These are phyloP conservation scores for Pteropus alecto DNA, from an alignment of 2,113 vertebrate genomes.

Conservation along the genomic window DNA sequence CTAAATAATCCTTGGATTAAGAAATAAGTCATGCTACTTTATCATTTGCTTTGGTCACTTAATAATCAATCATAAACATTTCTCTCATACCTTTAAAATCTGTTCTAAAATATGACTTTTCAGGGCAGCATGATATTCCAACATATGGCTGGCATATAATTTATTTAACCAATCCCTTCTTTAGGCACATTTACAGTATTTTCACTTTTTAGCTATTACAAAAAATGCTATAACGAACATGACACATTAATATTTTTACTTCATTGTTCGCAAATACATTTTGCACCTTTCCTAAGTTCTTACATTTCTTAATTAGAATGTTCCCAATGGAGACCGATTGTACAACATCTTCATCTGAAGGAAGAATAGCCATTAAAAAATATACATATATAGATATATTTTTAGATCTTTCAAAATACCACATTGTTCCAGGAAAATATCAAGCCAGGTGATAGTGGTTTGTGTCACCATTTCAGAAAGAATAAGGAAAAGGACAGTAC, in stretches of 20 bases:
- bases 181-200: neutral
- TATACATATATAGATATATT: no score
- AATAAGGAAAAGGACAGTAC: neutral
- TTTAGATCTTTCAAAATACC: neutral
- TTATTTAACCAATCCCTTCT: neutral
- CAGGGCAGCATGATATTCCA: neutral
- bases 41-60: neutral
- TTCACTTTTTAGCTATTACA: neutral
- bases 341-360: neutral
- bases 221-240: neutral
- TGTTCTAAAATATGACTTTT: neutral
- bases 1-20: neutral
- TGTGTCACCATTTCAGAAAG: slow-evolving; percentile 12
- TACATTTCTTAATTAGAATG: slow-evolving; percentile 13
- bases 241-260: neutral
- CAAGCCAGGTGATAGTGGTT: neutral
- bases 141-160: neutral
- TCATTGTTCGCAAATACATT: neutral
- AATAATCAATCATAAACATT: neutral
- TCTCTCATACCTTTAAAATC: neutral
- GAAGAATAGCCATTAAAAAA: neutral
- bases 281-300: neutral
- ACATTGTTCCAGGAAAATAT: slow-evolving; percentile 33
- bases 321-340: neutral
- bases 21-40: neutral